A percentile compares a stretch with the other conserved stretches of the same genome.
Evolutionary conservation across 2,797 vertebrate species (phyloP).

Genomic region (Aulostomus chinensis): DNA sequence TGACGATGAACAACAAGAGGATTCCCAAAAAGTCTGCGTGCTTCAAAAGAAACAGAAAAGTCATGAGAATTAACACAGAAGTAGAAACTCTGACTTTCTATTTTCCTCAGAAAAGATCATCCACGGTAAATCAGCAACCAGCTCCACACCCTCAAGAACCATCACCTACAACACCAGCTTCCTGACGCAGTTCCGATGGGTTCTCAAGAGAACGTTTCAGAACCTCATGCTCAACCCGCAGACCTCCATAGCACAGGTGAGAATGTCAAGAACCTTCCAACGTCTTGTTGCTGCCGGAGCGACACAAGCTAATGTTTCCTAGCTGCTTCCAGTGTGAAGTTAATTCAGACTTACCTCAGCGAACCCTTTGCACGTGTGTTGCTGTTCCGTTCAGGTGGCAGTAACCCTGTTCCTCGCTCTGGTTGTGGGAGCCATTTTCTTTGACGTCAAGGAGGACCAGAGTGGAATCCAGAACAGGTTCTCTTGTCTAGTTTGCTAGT

Average conservation of each 20-base stretch:
- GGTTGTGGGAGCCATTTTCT: slow-evolving; percentile 80
- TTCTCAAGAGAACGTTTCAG: slow-evolving; percentile 87
- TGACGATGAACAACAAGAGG: too few species aligned
- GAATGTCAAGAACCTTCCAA: too few species aligned
- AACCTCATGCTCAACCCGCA: slow-evolving; percentile 92
- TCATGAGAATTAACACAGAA: background rate
- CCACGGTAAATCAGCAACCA: slow-evolving; percentile 36
- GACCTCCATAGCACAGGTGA: slow-evolving; percentile 87
- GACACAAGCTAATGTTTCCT: too few species aligned
- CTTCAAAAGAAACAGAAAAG: background rate
- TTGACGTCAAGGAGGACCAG: slow-evolving; percentile 34
- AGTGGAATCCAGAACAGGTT: slow-evolving; percentile 81
- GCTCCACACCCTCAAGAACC: slow-evolving; percentile 52
- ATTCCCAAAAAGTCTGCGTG: too few species aligned
- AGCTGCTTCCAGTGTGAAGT: too few species aligned
- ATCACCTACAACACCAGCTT: slow-evolving; percentile 88
- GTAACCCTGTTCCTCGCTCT: slow-evolving; percentile 74
- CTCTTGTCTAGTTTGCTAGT: background rate
- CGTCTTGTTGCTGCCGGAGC: too few species aligned
- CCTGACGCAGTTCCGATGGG: slow-evolving; percentile 90
- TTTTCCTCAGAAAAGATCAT: slow-evolving; percentile 67
- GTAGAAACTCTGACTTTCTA: background rate
- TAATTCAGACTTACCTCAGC: too few species aligned
- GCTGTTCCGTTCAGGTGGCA: slow-evolving; percentile 41
- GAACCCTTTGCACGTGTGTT: background rate